Evolutionary conservation across 2,797 vertebrate genomes (phyloP).

Genomic region (Sarcoramphus papa): DNA sequence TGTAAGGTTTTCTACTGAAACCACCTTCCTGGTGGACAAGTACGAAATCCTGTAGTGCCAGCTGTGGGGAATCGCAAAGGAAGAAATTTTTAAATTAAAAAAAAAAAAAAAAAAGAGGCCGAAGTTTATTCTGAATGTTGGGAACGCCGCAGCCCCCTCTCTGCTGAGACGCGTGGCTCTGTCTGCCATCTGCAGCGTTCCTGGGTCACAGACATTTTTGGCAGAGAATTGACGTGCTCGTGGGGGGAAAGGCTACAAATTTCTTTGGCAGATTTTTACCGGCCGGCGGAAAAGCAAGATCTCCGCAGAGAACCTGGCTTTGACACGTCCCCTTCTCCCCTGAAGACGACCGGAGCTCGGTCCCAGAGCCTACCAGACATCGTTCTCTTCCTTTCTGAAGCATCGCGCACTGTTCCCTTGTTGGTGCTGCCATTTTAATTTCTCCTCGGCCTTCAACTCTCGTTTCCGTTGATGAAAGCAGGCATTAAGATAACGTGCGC

Average conservation of each 20-base stretch:
- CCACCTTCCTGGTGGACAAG: constrained; percentile 94
- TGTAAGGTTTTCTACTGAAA: constrained; percentile 91
- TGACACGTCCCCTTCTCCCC: neutral
- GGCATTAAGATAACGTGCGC: neutral
- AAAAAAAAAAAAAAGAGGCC: constrained; percentile 52
- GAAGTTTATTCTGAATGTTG: constrained; percentile 62
- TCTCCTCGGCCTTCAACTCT: neutral
- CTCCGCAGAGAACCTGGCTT: constrained; percentile 1
- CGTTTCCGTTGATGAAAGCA: neutral
- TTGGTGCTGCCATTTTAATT: constrained; percentile 7
- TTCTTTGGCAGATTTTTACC: constrained; percentile 64
- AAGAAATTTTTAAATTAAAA: constrained; percentile 63
- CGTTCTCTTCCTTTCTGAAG: neutral
- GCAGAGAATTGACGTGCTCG: constrained; percentile 45
- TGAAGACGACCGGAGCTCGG: neutral
- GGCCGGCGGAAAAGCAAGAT: constrained; percentile 15
- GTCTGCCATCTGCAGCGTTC: constrained; percentile 11
- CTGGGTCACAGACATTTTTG: constrained; percentile 60
- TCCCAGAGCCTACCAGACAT: neutral
- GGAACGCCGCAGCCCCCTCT: constrained; percentile 57
- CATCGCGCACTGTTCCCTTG: neutral
- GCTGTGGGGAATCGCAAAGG: neutral
- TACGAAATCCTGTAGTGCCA: constrained; percentile 93
- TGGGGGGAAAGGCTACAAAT: constrained; percentile 62
- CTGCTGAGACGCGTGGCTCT: constrained; percentile 8